Conservation (phyloP, 2,797 vertebrate species). For the Dicrostonyx torquatus region DNA sequence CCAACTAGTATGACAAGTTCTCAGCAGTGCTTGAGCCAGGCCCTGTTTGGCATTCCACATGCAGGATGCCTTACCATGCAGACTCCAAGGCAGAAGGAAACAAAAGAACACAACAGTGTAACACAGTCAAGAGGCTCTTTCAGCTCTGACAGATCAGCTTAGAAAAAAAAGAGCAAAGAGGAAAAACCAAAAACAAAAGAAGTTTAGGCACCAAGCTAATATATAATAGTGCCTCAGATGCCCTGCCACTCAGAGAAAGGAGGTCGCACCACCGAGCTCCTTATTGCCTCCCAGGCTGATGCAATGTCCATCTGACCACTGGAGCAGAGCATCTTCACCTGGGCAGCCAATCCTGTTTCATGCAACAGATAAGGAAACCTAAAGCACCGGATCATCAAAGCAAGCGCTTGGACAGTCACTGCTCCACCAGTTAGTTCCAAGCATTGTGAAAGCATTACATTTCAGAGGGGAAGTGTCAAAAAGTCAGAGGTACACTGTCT, state of each 20-base stretch:
- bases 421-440: neutral
- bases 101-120: neutral
- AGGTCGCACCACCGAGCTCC: neutral
- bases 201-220: neutral
- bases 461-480: neutral
- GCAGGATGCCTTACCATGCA: neutral
- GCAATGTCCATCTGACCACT: neutral
- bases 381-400: neutral
- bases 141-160: neutral
- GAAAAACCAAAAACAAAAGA: neutral
- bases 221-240: neutral
- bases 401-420: neutral
- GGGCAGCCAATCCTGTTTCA: neutral
- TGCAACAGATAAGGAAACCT: neutral
- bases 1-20: neutral
- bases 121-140: neutral
- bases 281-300: neutral
- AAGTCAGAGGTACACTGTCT: neutral
- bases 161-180: neutral
- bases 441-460: neutral
- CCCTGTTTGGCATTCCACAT: neutral
- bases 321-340: neutral
- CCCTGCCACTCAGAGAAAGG: neutral
- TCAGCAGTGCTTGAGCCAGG: neutral
- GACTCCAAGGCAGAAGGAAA: neutral